Base-by-base conservation (phyloP, 1,140 invertebrate genomes). In the Eubasilissa regina region DNA sequence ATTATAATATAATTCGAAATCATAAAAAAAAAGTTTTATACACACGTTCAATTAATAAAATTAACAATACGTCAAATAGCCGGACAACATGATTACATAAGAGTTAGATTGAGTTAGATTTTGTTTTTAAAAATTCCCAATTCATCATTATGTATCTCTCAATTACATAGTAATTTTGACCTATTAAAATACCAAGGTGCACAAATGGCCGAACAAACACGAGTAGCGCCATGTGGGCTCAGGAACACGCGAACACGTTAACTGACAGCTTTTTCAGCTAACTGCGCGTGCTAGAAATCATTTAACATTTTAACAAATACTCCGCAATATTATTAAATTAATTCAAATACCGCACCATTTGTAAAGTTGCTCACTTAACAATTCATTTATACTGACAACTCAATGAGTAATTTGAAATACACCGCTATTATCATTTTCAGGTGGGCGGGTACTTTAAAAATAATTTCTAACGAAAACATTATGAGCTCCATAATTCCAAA, bases 291-390 rank as follows among this genome's bases (percentile, higher is more conserved):
- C 68, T 15, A 17, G 4, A 48, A 73, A 48, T 48, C 53, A 47
- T 70, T 73, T 35, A 25, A 8, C 13, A 51, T 12, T 60, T 60
- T 19, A 47, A 73, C 68, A 73, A 73, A 73, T 73, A 47, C 48
- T 55, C 19, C 19, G 25, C 47, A 51, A 21, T 35, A 73, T 55
- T 73, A 73, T 73, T 73, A 73, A 73, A 73, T 55, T n/a, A 73
- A 73, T 73, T 73, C 53, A n/a, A 73, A 73, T 73, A 48, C 68
- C 21, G n/a, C 51, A 53, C 68, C 19, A 73, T 73, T 73, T 73
- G 68, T 73, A 53, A 35, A 55, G 21, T 55, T 73, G 25, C 6
- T 53, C 45, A 47, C 68, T 53, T 73, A 25, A n/a, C 25, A n/a
- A 73, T 73, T 73, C 48, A 55, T 73, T 51, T 73, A 73, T 73